Conservation (phyloP, 2,113 vertebrate species). For the Callaeas wilsoni region DNA sequence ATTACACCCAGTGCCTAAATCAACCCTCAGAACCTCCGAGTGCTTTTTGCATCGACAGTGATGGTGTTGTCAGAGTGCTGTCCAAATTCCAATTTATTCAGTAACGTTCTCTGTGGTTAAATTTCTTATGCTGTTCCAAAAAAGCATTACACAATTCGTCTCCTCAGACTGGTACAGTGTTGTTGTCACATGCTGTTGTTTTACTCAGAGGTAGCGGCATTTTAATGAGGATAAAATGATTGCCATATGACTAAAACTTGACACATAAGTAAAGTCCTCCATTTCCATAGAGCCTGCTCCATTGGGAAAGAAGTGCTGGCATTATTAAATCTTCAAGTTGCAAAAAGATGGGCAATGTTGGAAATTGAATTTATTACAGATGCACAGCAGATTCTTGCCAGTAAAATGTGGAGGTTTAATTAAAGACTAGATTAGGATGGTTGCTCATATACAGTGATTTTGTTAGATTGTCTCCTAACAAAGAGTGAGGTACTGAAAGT, state of each 20-base stretch:
- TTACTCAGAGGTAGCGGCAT: neutral
- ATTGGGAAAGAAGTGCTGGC: neutral
- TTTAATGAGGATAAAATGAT: neutral
- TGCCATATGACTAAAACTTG: neutral
- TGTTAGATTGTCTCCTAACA: neutral
- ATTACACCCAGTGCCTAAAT: neutral
- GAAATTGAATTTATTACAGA: neutral
- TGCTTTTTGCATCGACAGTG: neutral
- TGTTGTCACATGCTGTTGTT: neutral
- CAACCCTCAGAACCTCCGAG: neutral
- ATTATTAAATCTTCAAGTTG: neutral
- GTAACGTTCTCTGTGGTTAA: neutral
- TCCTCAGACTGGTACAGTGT: neutral
- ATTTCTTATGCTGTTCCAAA: neutral
- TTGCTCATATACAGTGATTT: neutral
- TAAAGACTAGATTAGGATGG: neutral
- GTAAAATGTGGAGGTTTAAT: neutral
- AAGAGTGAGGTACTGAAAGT: neutral
- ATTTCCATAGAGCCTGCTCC: neutral
- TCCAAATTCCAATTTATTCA: neutral
- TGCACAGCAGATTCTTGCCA: neutral
- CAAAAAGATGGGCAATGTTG: neutral
- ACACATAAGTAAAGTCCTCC: neutral
- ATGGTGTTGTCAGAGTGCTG: neutral
- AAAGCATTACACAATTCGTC: neutral